Evolutionary conservation across 2,888 invertebrate species (phyloP), one percentile per base, ranked within the genome.

Genomic region (Troides oblongomaculatus): DNA sequence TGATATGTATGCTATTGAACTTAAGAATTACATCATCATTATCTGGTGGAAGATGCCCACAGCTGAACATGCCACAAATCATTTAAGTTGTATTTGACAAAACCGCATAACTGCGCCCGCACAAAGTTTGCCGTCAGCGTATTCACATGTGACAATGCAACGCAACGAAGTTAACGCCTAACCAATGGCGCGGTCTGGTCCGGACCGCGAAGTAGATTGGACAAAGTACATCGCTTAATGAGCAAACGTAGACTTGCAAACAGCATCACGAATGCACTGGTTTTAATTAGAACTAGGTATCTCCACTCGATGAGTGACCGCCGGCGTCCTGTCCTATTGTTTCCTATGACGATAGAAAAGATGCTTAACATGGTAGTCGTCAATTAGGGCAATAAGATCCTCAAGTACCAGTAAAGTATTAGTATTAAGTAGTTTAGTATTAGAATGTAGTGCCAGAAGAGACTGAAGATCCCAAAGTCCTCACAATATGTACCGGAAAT

Each of bases 181-280:
- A 66, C 69, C 70, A 50, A 68, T 59, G 50, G 64, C 50, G 10
- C 58, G 39, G 65, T 14, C 12, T 58, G 23, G 67, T 67, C 50
- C 63, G 72, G 65, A 71, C 78, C 79, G 73, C 78, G 76, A 76
- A 78, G 76, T 75, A 80, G 81, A 82, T 82, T 81, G 81, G 76
- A 77, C 80, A 81, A 80, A 81, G 79, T 77, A 74, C 58, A 61
- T 74, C 62, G 66, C 70, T 66, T 78, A 76, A 76, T 74, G 76
- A 78, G 76, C 77, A 57, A 30, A 66, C 58, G 60, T 60, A 56
- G 63, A 66, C 66, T 66, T 64, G 66, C 70, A 70, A 70, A 70
- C 69, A 74, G 74, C 76, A 76, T 76, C 78, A 74, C 75, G 69
- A 72, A 73, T 64, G 66, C 64, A 71, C 74, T 71, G 46, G 64